These are phyloP conservation scores for Lucilia sericata DNA, from an alignment of 1,140 invertebrate species.

Conservation along the genomic window DNA sequence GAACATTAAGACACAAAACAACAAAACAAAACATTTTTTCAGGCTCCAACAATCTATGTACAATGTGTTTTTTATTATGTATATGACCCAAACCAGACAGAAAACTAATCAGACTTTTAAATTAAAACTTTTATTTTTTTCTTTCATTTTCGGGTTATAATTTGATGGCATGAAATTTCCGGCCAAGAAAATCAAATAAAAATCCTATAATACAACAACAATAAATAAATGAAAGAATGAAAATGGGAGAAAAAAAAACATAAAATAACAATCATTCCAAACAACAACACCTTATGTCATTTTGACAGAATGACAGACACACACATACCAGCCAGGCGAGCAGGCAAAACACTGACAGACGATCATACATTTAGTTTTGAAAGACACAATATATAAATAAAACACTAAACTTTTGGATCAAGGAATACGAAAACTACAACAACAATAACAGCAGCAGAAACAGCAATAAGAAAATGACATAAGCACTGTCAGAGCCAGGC, in stretches of 20 bases:
- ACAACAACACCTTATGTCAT: slow-evolving; percentile 42
- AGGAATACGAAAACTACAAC: background rate
- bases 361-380: background rate
- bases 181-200: slow-evolving; percentile 33
- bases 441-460: background rate
- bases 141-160: slow-evolving; percentile 5
- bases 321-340: background rate
- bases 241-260: background rate
- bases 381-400: background rate
- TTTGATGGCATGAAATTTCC: slow-evolving; percentile 44
- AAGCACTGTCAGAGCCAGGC: slow-evolving; percentile 23
- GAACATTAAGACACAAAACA: background rate
- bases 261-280: slow-evolving; percentile 28
- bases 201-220: slow-evolving; percentile 25
- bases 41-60: slow-evolving; percentile 23
- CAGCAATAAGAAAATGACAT: background rate
- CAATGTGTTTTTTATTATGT: background rate
- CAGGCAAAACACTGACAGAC: background rate
- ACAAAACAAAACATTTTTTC: background rate
- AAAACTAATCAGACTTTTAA: slow-evolving; percentile 43
- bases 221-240: slow-evolving; percentile 27
- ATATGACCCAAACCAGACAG: slow-evolving; percentile 27
- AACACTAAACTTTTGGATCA: background rate
- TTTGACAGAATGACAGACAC: slow-evolving; percentile 46
- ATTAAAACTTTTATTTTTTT: slow-evolving; percentile 42